A percentile compares a stretch with the other conserved stretches of the same genome.
These are phyloP conservation scores for Heliocidaris erythrogramma DNA, from an alignment of 35 echinoderm and acorn worm species.

Conservation along the genomic window DNA sequence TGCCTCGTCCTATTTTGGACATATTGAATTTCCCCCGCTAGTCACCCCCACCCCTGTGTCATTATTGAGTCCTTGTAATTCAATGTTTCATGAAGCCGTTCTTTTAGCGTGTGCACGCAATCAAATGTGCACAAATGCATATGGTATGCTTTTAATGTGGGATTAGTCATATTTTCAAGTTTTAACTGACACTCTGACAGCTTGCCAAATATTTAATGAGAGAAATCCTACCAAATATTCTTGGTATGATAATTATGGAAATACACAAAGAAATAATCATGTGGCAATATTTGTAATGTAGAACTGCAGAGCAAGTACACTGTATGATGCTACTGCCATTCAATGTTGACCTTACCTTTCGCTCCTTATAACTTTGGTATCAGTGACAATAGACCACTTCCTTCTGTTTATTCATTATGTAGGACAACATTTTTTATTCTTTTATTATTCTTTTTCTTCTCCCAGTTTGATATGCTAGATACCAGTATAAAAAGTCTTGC, in stretches of 20 bases:
- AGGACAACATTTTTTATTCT: no score
- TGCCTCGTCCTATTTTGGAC: background rate
- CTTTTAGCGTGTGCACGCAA: background rate
- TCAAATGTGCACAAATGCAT: background rate
- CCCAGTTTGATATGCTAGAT: no score
- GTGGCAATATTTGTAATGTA: background rate
- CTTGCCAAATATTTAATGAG: background rate
- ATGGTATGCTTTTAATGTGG: background rate
- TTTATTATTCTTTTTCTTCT: no score
- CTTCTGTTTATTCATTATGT: no score
- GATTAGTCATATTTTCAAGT: background rate
- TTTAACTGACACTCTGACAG: background rate
- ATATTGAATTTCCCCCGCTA: constrained; percentile 20
- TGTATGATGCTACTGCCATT: background rate
- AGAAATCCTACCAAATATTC: background rate
- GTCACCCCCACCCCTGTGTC: background rate
- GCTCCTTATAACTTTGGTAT: background rate
- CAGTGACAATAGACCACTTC: no score
- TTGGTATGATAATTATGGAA: background rate
- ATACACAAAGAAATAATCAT: background rate
- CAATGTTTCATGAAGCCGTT: background rate
- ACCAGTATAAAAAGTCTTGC: no score
- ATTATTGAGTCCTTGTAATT: background rate
- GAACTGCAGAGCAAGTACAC: background rate
- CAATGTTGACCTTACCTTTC: background rate